phyloP scores from a whole-genome alignment of 2,888 invertebrate species.

The Fragum whitleyi region DNA sequence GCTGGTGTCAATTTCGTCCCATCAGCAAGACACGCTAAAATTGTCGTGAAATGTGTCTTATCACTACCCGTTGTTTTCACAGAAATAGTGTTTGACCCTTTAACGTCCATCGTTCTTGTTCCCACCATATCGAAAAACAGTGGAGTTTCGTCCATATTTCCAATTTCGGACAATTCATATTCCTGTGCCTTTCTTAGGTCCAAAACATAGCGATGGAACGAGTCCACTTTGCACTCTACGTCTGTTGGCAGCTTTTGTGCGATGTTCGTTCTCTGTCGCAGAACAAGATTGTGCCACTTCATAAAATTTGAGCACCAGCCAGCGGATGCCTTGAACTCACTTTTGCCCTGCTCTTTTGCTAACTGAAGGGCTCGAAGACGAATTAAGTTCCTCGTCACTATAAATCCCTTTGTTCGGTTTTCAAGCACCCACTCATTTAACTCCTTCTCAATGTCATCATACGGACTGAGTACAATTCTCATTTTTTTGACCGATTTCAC shows the following conservation, averaged over 20 bases:
- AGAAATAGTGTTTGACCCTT: constrained; percentile 35
- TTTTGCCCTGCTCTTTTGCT: too few relatives aligned
- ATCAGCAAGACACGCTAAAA: constrained; percentile 13
- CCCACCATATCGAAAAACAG: constrained; percentile 58
- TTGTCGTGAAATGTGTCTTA: too few relatives aligned
- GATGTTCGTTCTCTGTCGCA: constrained; percentile 45
- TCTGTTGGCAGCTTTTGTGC: constrained; percentile 51
- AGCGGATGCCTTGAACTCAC: too few relatives aligned
- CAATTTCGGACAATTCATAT: constrained; percentile 16
- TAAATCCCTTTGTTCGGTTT: constrained; percentile 8
- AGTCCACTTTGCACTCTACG: constrained; percentile 27
- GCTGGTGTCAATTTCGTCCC: constrained; percentile 59
- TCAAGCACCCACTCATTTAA: constrained; percentile 36
- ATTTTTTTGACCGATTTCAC: constrained; percentile 76
- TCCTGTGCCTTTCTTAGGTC: constrained; percentile 24
- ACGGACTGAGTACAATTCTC: constrained; percentile 28
- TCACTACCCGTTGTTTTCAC: constrained; percentile 38
- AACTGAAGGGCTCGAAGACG: constrained; percentile 24
- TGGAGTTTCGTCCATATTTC: constrained; percentile 50
- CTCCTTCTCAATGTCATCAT: constrained; percentile 26
- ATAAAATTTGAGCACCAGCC: constrained; percentile 43
- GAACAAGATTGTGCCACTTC: constrained; percentile 16
- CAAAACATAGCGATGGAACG: constrained; percentile 40
- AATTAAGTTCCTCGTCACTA: constrained; percentile 27
- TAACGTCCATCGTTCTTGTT: constrained; percentile 46